Evolutionary conservation across 2,888 invertebrate genomes (phyloP).

Genomic region (Brachypalpus laphriformis): DNA sequence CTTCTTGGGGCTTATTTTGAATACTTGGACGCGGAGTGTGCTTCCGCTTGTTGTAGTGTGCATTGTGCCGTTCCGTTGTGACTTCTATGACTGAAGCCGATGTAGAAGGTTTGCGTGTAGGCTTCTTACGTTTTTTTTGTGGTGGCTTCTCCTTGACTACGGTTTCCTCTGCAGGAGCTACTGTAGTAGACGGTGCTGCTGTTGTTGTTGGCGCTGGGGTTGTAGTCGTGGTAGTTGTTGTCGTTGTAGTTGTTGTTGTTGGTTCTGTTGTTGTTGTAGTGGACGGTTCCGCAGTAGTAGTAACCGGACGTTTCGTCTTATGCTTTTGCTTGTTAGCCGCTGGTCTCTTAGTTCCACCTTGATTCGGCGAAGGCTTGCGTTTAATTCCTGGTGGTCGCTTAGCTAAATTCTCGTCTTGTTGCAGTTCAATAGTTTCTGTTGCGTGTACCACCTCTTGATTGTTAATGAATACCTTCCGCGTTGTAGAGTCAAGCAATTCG

Average conservation of each 20-base stretch:
- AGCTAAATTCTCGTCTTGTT: conserved; percentile 59
- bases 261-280: conserved; percentile 11
- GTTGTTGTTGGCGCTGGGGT: conserved; percentile 34
- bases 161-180: background rate
- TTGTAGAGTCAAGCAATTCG: conserved; percentile 77
- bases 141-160: conserved; percentile 45
- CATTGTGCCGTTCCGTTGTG: conserved; percentile 48
- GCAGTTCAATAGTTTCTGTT: conserved; percentile 68
- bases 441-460: conserved; percentile 79
- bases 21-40: conserved; percentile 27
- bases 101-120: conserved; percentile 49
- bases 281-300: background rate
- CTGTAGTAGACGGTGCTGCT: conserved; percentile 53
- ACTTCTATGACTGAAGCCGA: conserved; percentile 21
- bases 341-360: conserved; percentile 78
- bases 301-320: conserved; percentile 77
- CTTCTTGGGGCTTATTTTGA: background rate
- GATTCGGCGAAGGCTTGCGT: conserved; percentile 20
- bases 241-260: conserved; percentile 39
- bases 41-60: conserved; percentile 44
- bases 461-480: conserved; percentile 79
- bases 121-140: conserved; percentile 65
- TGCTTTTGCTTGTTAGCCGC: conserved; percentile 78
- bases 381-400: conserved; percentile 76
- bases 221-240: conserved; percentile 12